phyloP scores from a whole-genome alignment of 2,113 vertebrate genomes.

The Carollia perspicillata region DNA sequence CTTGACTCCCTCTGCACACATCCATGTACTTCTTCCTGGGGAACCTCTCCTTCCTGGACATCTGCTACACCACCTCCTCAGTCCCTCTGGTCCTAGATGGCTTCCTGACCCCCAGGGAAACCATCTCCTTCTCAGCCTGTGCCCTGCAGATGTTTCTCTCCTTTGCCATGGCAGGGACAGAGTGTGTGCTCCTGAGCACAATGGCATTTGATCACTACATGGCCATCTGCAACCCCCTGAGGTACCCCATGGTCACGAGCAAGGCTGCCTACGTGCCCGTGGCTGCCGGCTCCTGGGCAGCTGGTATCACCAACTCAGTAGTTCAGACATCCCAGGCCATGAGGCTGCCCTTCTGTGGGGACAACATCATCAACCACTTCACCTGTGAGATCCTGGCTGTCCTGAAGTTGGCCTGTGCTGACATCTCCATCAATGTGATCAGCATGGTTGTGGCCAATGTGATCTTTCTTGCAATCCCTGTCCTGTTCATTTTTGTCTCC shows the following conservation, averaged over 20 bases:
- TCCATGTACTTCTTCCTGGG: slow-evolving; percentile 73
- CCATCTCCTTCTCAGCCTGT: slow-evolving; percentile 35
- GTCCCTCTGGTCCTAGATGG: slow-evolving; percentile 46
- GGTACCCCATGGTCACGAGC: slow-evolving; percentile 47
- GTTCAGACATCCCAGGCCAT: no score
- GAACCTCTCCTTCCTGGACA: slow-evolving; percentile 73
- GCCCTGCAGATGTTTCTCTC: slow-evolving; percentile 37
- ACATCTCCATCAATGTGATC: slow-evolving; percentile 40
- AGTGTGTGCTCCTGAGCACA: slow-evolving; percentile 51
- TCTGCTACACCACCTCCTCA: slow-evolving; percentile 60
- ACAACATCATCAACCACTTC: no score
- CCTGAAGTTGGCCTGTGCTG: no score
- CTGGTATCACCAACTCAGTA: no score
- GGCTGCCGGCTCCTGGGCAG: slow-evolving; percentile 12
- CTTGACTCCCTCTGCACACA: background rate
- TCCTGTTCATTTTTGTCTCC: slow-evolving; percentile 12
- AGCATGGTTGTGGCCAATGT: background rate
- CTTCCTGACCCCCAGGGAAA: background rate
- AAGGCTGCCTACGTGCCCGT: slow-evolving; percentile 14
- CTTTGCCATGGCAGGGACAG: slow-evolving; percentile 11
- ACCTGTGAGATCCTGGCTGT: no score
- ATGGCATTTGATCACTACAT: slow-evolving; percentile 51
- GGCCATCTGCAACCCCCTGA: slow-evolving; percentile 48
- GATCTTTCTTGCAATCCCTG: background rate
- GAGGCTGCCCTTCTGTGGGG: background rate